Evolutionary conservation across 1,140 invertebrate species (phyloP), one percentile per base, ranked within the genome.

Genomic region (Laupala kohalensis): DNA sequence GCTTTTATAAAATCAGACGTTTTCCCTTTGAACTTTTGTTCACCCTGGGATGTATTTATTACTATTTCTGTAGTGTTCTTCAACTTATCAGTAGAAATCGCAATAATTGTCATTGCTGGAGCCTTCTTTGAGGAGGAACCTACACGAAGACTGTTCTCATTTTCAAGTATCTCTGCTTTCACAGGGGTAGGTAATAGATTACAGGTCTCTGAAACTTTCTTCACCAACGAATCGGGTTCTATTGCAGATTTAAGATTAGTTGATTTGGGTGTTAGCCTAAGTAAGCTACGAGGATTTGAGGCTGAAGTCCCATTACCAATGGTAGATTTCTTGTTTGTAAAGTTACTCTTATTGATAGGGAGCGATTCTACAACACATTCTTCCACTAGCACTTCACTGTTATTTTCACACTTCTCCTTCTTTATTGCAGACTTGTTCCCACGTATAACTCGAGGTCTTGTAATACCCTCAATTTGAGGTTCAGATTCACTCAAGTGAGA

Each of bases 51-150:
- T 12, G 76, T 81, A 71, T 81, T 81, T 25, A 82, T 82, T 63
- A 83, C 78, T 73, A 82, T 82, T 71, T 82, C 80, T 0, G 81
- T 83, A 75, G 77, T 78, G 53, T 82, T 82, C 23, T 81, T 81
- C 37, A 78, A 75, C 67, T 82, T 82, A 68, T 82, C 78, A 0
- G 78, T 80, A 0, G 80, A 81, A 74, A 82, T 81, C 2, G 80
- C 78, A 29, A 82, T 79, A 25, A 82, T 77, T 9, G 82, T 77
- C 80, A 82, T 80, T 25, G 78, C 75, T 12, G 75, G 76, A 64
- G 80, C 75, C 25, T 76, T 75, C 13, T 64, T 72, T 15, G 6
- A 73, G 28, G 15, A 25, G 13, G 15, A 9, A 26, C 76, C 73
- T 30, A 71, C 12, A 25, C 37, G 23, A 62, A 28, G 66, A 66